Evolutionary conservation across 2,888 invertebrate genomes (phyloP).

Genomic region (Aphidoletes aphidimyza): DNA sequence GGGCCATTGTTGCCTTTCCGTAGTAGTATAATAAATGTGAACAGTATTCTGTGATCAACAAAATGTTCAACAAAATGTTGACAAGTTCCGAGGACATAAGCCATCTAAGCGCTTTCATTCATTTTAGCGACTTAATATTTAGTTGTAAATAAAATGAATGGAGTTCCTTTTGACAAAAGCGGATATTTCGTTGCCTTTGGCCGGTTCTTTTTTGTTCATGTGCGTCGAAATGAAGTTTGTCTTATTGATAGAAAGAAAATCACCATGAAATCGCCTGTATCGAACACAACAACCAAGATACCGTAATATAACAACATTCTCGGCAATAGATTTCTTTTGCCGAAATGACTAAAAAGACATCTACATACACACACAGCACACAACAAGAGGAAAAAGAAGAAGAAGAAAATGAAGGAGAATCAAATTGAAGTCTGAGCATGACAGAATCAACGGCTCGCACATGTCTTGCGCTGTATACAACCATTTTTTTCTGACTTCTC

Average conservation of each 20-base stretch:
- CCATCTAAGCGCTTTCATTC: background rate
- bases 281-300: background rate
- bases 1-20: background rate
- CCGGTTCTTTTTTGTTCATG: background rate
- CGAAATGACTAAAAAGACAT: background rate
- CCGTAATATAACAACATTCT: background rate
- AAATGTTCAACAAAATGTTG: background rate
- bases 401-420: background rate
- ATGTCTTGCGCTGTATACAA: constrained; percentile 38
- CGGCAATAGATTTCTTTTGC: background rate
- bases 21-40: background rate
- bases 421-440: constrained; percentile 5
- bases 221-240: background rate
- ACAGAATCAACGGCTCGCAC: constrained; percentile 22
- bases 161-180: background rate
- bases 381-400: background rate
- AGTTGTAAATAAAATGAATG: background rate
- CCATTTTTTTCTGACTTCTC: constrained; percentile 22
- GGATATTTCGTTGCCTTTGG: background rate
- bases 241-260: background rate
- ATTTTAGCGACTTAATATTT: background rate
- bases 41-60: background rate
- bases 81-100: background rate
- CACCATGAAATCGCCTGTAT: background rate
- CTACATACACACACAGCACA: background rate